Evolutionary conservation across 2,113 vertebrate species (phyloP), one percentile per base, ranked within the genome.

Genomic region (Epinephelus fuscoguttatus): DNA sequence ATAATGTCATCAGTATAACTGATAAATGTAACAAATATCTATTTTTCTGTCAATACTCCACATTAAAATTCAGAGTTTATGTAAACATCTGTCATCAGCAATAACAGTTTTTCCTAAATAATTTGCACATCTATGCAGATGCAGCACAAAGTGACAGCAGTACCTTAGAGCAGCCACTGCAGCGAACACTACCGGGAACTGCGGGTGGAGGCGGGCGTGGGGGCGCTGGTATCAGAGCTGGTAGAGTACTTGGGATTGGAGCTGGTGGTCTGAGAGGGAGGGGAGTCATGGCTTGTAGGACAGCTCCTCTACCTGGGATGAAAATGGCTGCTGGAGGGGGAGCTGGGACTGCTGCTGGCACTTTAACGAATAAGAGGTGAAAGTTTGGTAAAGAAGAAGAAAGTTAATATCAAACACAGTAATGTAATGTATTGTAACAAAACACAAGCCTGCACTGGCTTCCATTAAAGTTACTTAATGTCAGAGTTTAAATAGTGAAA

Each of bases 101-200:
- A 56, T 25, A 13, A 57, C 17, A 25, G 18, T 37, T 40, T 23
- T 15, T 45, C n/a, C 11, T n/a, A 12, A 37, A 50, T 18, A 37
- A 4, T 2, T n/a, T 13, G 4, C 9, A 75, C n/a, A 11, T 18
- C 21, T 50, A 21, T 49, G 37, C 8, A 27, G 70, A 9, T 13
- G 21, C 18, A 70, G 49, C 21, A 59, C 14, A 25, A 49, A 52
- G 25, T 56, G 17, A 42, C 12, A 72, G 27, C 1, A 10, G 19
- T 92, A 97, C 94, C 95, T 99, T 99, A 86, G 97, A 97, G 93
- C 98, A 99, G 84, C 98, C 98, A 47, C 97, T 98, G 94, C 98
- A 99, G 94, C 97, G 97, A 93, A 99, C 92, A 91, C 96, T 95
- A 86, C 96, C 88, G 92, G 93, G 60, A 40, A 92, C 69, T 1